These are phyloP conservation scores for Plagodis pulveraria DNA, from an alignment of 2,888 invertebrate genomes.

Conservation along the genomic window DNA sequence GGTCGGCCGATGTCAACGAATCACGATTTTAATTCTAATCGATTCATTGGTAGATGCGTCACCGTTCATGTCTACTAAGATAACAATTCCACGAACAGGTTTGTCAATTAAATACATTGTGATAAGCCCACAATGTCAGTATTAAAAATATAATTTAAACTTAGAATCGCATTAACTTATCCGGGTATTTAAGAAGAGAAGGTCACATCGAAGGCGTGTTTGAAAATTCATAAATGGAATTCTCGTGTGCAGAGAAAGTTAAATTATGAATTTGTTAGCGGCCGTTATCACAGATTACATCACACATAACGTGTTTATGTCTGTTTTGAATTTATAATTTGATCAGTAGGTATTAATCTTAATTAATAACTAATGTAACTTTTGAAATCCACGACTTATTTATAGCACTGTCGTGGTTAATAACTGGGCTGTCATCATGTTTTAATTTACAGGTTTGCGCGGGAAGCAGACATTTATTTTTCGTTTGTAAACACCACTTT, in stretches of 20 bases:
- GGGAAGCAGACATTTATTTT: not conserved
- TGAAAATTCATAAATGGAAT: conserved; percentile 28
- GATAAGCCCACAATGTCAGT: conserved; percentile 7
- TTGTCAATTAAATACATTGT: conserved; percentile 20
- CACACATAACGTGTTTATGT: conserved; percentile 27
- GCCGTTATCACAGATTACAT: conserved; percentile 34
- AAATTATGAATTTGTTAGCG: conserved; percentile 27
- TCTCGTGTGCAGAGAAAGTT: conserved; percentile 35
- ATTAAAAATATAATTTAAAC: conserved; percentile 5
- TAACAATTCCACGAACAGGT: conserved; percentile 23
- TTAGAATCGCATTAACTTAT: conserved; percentile 19
- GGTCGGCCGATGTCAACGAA: conserved; percentile 56
- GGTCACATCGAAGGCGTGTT: conserved; percentile 28
- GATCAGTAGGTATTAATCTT: conserved; percentile 20
- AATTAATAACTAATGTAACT: conserved; percentile 16
- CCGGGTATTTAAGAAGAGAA: conserved; percentile 12
- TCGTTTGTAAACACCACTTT: no score
- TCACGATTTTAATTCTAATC: conserved; percentile 50
- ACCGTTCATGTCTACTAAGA: conserved; percentile 29
- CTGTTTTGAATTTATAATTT: conserved; percentile 37
- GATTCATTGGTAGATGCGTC: conserved; percentile 45
- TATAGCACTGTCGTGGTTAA: not conserved
- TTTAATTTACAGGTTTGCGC: conserved; percentile 1
- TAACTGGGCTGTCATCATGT: not conserved
- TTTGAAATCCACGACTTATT: conserved; percentile 4